Percentiles rank a stretch among this genome's conserved stretches.
Evolutionary conservation across 2,797 vertebrate species (phyloP).

Genomic region (Erpetoichthys calabaricus): DNA sequence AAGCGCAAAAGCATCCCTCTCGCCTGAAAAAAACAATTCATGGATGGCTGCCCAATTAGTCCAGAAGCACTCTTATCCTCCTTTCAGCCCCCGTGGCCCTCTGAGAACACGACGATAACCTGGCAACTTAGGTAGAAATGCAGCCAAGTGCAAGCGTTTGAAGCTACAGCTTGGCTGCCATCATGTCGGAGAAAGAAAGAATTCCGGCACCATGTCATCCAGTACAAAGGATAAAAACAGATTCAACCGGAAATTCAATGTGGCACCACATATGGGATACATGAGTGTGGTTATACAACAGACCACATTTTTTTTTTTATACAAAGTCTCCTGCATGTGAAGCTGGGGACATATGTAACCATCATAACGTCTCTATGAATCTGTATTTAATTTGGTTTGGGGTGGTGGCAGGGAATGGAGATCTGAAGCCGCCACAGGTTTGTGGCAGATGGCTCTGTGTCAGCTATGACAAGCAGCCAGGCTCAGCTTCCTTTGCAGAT

Average conservation of each 20-base stretch:
- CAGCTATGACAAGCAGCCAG: slow-evolving; percentile 88
- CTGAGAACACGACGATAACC: slow-evolving; percentile 68
- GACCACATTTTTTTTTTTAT: slow-evolving; percentile 54
- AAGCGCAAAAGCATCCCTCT: slow-evolving; percentile 40
- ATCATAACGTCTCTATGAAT: slow-evolving; percentile 69
- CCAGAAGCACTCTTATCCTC: slow-evolving; percentile 39
- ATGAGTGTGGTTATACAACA: slow-evolving; percentile 78
- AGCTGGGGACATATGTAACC: slow-evolving; percentile 81
- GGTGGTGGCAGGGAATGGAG: slow-evolving; percentile 57
- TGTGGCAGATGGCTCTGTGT: slow-evolving; percentile 92
- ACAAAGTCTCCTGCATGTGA: slow-evolving; percentile 73
- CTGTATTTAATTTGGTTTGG: slow-evolving; percentile 75
- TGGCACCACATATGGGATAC: slow-evolving; percentile 89
- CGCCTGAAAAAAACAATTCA: slow-evolving; percentile 40
- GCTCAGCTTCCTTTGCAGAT: slow-evolving; percentile 74
- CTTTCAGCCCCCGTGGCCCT: slow-evolving; percentile 63
- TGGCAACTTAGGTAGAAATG: slow-evolving; percentile 75
- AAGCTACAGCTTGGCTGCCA: slow-evolving; percentile 75
- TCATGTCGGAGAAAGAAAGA: slow-evolving; percentile 66
- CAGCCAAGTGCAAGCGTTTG: slow-evolving; percentile 64
- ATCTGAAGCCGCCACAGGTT: slow-evolving; percentile 84
- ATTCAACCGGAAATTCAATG: slow-evolving; percentile 81
- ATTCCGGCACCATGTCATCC: slow-evolving; percentile 73
- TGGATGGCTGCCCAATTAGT: slow-evolving; percentile 54
- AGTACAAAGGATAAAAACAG: slow-evolving; percentile 70